Conservation (phyloP, 2,888 invertebrate species). For the Eurytoma adleriae region DNA sequence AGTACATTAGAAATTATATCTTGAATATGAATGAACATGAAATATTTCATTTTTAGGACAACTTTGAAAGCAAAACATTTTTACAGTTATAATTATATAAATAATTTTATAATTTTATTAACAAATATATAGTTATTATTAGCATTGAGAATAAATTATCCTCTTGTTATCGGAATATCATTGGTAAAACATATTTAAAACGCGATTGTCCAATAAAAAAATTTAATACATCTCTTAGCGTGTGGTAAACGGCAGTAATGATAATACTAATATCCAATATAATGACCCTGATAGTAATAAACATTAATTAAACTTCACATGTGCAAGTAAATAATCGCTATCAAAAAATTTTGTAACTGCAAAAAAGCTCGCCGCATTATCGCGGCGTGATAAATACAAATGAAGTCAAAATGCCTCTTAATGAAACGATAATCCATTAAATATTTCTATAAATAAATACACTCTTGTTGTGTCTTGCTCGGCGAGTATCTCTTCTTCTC, state of each 20-base stretch:
- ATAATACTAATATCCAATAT: conserved; percentile 30
- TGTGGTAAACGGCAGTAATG: conserved; percentile 28
- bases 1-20: too few relatives aligned
- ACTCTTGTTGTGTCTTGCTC: background rate
- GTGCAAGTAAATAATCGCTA: background rate
- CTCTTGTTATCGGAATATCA: too few relatives aligned
- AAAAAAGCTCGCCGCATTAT: background rate
- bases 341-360: background rate
- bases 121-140: too few relatives aligned
- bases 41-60: too few relatives aligned
- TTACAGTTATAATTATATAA: too few relatives aligned
- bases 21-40: too few relatives aligned
- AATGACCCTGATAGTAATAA: background rate
- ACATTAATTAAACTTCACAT: background rate
- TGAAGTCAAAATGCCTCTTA: background rate
- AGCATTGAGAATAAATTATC: too few relatives aligned
- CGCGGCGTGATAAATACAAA: background rate
- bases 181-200: too few relatives aligned
- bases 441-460: background rate
- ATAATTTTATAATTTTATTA: too few relatives aligned
- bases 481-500: too few relatives aligned
- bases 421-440: background rate
- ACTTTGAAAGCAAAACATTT: too few relatives aligned
- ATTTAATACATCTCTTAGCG: background rate
- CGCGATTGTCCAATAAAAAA: too few relatives aligned